Base-by-base conservation (phyloP, 2,888 invertebrate species). In the Lochmaea crataegi region DNA sequence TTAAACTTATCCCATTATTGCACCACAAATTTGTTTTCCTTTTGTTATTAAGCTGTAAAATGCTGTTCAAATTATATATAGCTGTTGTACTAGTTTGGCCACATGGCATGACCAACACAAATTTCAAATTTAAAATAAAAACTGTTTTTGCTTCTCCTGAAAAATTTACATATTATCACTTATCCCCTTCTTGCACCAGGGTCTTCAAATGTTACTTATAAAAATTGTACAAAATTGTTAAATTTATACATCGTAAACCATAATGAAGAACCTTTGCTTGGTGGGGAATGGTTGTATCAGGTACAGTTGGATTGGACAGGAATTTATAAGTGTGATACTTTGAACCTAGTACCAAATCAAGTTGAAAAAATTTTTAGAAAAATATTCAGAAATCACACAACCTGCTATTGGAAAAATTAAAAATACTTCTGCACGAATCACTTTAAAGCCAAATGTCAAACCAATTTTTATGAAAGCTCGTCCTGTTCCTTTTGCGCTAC, bases 401-500 rank as follows among this genome's bases (percentile, higher is more conserved):
- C 58, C 58, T 14, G 32, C 32, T 12, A 14, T 58, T 26, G 26
- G 58, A 14, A 58, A 76, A 53, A 63, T 74, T 68, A 26, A 42
- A 60, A 32, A 32, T 5, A 6, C 26, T 58, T 3, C 11, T 6
- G 58, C 58, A 32, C 12, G 6, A n/a, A 6, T 58, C 14, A 26
- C 26, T 1, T 32, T 58, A 26, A 58, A 58, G 14, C 14, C 26
- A 26, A 26, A 60, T 60, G 9, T n/a, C 9, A 60, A 61, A 61
- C 42, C 61, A 32, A 16, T 75, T 57, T 75, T 76, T 61, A 14
- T 71, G 11, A 76, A 69, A 68, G 69, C 73, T n/a, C n/a, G n/a
- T n/a, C n/a, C 45, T 11, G 45, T 75, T 14, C 45, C 45, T 48
- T 61, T n/a, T 14, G 22, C 42, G 48, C 32, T 68, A 16, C 38